Base-by-base conservation (phyloP, 2,797 vertebrate species). In the Sebastes reedi region DNA sequence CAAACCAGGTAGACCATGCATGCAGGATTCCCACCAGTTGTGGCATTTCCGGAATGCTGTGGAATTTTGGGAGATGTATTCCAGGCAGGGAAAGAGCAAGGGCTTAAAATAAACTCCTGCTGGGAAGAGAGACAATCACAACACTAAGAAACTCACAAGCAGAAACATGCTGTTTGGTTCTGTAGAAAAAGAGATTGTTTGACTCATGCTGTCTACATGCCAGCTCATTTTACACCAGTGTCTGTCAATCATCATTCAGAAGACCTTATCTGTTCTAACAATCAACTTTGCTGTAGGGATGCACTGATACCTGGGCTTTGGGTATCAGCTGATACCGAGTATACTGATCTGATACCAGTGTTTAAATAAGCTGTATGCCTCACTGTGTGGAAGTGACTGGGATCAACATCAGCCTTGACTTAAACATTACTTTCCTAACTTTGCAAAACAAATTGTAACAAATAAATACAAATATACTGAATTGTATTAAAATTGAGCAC, bases 21-120 rank as follows among this genome's bases (percentile, higher is more conserved):
- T 46, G 42, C 54, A 75, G 73, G 65, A 64, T 64, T 69, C 66
- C 52, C 52, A 71, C 25, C 25, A 34, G 14, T 75, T 29, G 10
- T 67, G 70, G 8, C 3, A 18, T 59, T 75, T 74, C 58, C n/a
- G 36, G 67, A 27, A 60, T 11, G 34, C 27, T 67, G 25, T 54
- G 62, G 66, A 60, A 65, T 72, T 72, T 72, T 61, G n/a, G 62
- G 42, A 62, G 52, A 67, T 39, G 34, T 58, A 25, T 30, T 65
- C 67, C 79, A 66, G 59, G 39, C 70, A 62, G 20, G 30, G 67
- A 62, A 30, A 73, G 65, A 10, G 3, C 13, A 61, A 18, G 7
- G 0, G 11, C 59, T 82, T 39, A 64, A 82, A 76, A 66, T 79
- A 61, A 61, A 71, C 58, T 68, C 75, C 36, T 56, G 60, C 56